Evolutionary conservation across 2,888 invertebrate genomes (phyloP).

Genomic region (Leptura quadrifasciata): DNA sequence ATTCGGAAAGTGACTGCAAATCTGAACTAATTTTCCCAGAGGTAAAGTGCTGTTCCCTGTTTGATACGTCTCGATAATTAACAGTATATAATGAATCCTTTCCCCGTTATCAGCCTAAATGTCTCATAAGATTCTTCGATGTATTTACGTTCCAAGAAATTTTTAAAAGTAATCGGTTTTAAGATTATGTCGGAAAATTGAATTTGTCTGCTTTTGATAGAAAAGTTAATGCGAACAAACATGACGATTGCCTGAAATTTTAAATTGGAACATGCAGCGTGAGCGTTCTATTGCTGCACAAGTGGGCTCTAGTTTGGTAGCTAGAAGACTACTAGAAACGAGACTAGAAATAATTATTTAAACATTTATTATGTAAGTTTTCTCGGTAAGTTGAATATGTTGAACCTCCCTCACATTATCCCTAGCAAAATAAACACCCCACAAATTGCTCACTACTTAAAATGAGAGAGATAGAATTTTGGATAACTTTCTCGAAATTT

Average conservation of each 20-base stretch:
- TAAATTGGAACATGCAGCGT: conserved; percentile 57
- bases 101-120: conserved; percentile 64
- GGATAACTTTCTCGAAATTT: too few species aligned
- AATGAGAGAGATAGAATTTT: too few species aligned
- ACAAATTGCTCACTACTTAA: too few species aligned
- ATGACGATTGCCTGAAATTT: conserved; percentile 55
- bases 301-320: background rate
- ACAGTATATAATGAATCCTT: conserved; percentile 65
- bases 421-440: too few species aligned
- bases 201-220: conserved; percentile 62
- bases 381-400: too few species aligned
- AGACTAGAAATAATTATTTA: too few species aligned
- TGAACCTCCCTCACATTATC: too few species aligned
- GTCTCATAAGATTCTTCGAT: conserved; percentile 54
- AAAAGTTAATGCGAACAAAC: conserved; percentile 54
- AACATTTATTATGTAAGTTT: too few species aligned
- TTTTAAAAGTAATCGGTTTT: conserved; percentile 65
- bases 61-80: conserved; percentile 67
- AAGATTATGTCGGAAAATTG: conserved; percentile 65
- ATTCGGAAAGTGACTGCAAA: conserved; percentile 53
- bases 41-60: conserved; percentile 69
- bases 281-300: background rate
- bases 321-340: background rate
- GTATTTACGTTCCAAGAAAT: conserved; percentile 44
- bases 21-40: conserved; percentile 58